Base-by-base conservation (phyloP, 2,113 vertebrate species). In the Lampris megalopsis region DNA sequence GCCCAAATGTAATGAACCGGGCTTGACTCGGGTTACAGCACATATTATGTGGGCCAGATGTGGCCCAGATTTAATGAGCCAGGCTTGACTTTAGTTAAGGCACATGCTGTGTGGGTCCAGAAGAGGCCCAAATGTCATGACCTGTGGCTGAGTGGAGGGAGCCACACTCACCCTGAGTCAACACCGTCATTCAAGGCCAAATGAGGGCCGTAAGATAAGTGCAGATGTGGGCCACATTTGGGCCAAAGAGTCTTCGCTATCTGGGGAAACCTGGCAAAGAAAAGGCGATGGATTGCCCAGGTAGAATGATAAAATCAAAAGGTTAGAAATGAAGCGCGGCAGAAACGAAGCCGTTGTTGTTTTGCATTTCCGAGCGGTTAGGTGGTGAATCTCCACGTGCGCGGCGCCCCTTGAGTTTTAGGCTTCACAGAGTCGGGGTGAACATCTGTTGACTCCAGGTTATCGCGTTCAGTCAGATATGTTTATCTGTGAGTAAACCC, bases 391-490 rank as follows among this genome's bases (percentile, higher is more conserved):
- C 24, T 24, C 24, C 24, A 24, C 24, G 24, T 24, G 24, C 24
- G 24, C 24, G 24, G 24, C 24, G 4, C 43, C 43, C 43, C 43
- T 45, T 47, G 1, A 47, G n/a, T 50, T 64, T 24, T 7, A 65
- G 10, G 56, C 56, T 37, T 41, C 36, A 63, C 5, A 5, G 63
- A 59, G 6, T 24, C 69, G 64, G 4, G 24, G 3, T 9, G 7
- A 67, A 42, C 24, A 52, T 67, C 38, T 52, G 61, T 57, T 42
- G 48, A n/a, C 40, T 72, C 37, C 6, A 77, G 58, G n/a, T 50
- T 10, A 68, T 53, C 72, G 63, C 67, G 4, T 45, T 45, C 43
- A 45, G 43, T 45, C 43, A 45, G 43, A 5, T 45, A 45, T 5
- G 43, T 45, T 45, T 7, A 7, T 45, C 9, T 41, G 11, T 52